phyloP scores from a whole-genome alignment of 2,888 invertebrate genomes.

The Eupithecia vulgata region DNA sequence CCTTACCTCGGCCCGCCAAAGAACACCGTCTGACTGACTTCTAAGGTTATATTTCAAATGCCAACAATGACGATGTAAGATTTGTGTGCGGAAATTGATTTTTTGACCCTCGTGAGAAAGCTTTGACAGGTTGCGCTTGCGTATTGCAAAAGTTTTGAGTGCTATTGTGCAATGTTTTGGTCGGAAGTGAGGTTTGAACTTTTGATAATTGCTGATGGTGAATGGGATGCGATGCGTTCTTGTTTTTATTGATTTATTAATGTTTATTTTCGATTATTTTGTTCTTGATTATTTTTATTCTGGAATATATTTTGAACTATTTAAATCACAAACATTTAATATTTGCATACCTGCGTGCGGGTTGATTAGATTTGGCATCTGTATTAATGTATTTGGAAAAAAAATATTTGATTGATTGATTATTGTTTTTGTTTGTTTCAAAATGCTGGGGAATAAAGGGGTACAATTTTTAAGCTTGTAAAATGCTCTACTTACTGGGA shows the following conservation, averaged over 20 bases:
- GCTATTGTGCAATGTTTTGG: conserved; percentile 62
- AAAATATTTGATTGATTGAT: too few species aligned
- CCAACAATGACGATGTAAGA: conserved; percentile 79
- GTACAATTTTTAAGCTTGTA: background rate
- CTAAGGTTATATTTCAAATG: conserved; percentile 70
- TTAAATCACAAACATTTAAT: too few species aligned
- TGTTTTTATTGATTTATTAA: conserved; percentile 35
- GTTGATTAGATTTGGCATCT: too few species aligned
- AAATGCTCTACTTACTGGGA: background rate
- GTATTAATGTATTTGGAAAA: too few species aligned
- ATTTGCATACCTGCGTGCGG: too few species aligned
- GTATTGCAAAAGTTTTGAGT: conserved; percentile 57
- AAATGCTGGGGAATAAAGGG: conserved; percentile 2
- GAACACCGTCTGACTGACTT: conserved; percentile 51
- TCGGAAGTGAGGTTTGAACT: conserved; percentile 56
- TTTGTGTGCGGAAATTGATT: conserved; percentile 84
- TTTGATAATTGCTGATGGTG: conserved; percentile 35
- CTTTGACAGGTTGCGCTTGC: conserved; percentile 74
- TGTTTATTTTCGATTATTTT: too few species aligned
- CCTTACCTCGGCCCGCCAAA: conserved; percentile 55
- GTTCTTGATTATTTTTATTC: too few species aligned
- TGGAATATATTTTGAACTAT: too few species aligned
- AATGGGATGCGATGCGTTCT: conserved; percentile 26
- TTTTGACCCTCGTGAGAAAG: conserved; percentile 79
- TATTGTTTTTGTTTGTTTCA: conserved; percentile 20